Conservation (phyloP, 2,888 invertebrate species). For the Phyto melanocephala region DNA sequence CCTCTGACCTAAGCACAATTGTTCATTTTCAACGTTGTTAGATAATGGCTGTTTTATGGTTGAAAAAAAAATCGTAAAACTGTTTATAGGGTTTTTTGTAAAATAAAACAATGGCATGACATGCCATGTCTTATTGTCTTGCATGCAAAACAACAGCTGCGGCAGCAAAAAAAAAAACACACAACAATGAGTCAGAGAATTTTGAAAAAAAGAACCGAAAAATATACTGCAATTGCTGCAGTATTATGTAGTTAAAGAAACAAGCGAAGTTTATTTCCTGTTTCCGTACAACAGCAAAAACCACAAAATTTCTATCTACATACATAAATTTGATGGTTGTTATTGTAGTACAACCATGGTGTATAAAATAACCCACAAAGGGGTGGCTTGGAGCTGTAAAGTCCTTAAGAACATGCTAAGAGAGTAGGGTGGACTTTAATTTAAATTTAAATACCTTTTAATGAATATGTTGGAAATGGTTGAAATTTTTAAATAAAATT, state of each 20-base stretch:
- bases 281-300: slow-evolving; percentile 36
- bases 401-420: neutral
- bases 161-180: neutral
- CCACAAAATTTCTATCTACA: neutral
- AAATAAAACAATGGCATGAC: slow-evolving; percentile 7
- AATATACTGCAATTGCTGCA: slow-evolving; percentile 57
- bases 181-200: slow-evolving; percentile 47
- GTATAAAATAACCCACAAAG: neutral
- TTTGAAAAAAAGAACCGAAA: slow-evolving; percentile 11
- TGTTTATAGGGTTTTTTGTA: neutral
- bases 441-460: neutral
- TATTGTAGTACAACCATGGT: neutral
- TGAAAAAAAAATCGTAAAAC: neutral
- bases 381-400: neutral
- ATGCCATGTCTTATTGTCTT: slow-evolving; percentile 47
- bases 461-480: too few species aligned
- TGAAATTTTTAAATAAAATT: too few species aligned
- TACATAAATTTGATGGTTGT: neutral
- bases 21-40: neutral
- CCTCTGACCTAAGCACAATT: slow-evolving; percentile 53
- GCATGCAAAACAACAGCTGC: neutral
- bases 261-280: slow-evolving; percentile 64
- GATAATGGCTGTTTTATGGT: neutral
- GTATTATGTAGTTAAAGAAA: slow-evolving; percentile 56
- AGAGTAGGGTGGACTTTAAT: neutral